Percentiles rank a stretch among this genome's conserved stretches.
phyloP scores from a whole-genome alignment of 1,140 invertebrate genomes.

The Apis florea region DNA sequence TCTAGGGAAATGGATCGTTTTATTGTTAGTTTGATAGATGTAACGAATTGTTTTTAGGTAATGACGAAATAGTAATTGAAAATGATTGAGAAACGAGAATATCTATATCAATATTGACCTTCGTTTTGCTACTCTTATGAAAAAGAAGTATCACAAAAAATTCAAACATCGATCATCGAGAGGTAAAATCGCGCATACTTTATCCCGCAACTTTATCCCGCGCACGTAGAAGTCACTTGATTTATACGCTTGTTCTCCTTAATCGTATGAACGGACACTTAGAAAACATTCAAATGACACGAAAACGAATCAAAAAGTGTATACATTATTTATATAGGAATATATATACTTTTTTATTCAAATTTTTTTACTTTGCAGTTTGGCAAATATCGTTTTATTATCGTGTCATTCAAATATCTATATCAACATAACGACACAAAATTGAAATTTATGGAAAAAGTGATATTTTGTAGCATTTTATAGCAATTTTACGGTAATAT shows the following conservation, averaged over 20 bases:
- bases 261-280: conserved; percentile 24
- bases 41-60: no score
- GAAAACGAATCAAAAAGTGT: neutral
- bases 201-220: neutral
- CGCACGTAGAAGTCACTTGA: conserved; percentile 7
- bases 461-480: neutral
- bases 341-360: neutral
- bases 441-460: neutral
- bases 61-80: neutral
- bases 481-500: neutral
- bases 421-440: neutral
- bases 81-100: neutral
- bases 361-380: conserved; percentile 5
- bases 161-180: conserved; percentile 15
- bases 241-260: conserved; percentile 25
- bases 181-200: neutral
- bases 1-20: neutral
- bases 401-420: neutral
- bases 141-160: neutral
- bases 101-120: neutral
- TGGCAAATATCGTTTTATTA: no score
- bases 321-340: neutral
- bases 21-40: no score
- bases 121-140: no score
- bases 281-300: no score